Evolutionary conservation across 1,140 invertebrate genomes (phyloP), one percentile per base, ranked within the genome.

Genomic region (Drosophila ogumai): DNA sequence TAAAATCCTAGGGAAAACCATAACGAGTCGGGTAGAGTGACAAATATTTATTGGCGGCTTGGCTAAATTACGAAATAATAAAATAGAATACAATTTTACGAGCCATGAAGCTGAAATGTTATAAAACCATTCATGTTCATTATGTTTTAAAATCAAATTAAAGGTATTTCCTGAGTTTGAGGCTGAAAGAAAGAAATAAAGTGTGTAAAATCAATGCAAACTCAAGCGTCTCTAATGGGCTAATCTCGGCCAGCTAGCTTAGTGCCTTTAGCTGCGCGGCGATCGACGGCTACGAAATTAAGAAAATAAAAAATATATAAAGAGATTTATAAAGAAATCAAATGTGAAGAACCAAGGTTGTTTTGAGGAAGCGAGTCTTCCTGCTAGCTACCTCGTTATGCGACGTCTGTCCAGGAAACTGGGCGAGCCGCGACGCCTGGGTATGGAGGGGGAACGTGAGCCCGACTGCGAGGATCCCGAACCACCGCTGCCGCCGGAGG

Each of bases 371-470:
- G n/a, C 8, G 5, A 28, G 25, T 28, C 6, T 25, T 22, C 12
- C 2, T 10, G 13, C 17, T 36, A 55, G 34, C 94, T 95, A 98
- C 97, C 97, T 98, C 54, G 98, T 98, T 76, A 98, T 98, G 71
- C 97, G 94, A 55, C 98, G 94, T 85, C 97, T 94, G 90, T 98
- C 97, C 38, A 98, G 93, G 93, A 98, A 98, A 91, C 97, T 98
- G 2, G 98, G 98, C 46, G 97, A 98, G 32, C 97, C 97, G 77
- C 96, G 95, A 73, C 97, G 94, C 49, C 97, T 94, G 28, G 97
- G 96, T 93, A 98, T 98, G 28, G 97, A 98, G 10, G 96, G 96
- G 46, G 97, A 97, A 57, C 96, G 94, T 43, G 96, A 96, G 75
- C 96, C 94, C 57, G 91, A 82, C 56, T 91, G 91, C 64, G 91